A percentile compares a stretch with the other conserved stretches of the same genome.
phyloP scores from a whole-genome alignment of 2,113 vertebrate species.

The Amblyopsis rosae region DNA sequence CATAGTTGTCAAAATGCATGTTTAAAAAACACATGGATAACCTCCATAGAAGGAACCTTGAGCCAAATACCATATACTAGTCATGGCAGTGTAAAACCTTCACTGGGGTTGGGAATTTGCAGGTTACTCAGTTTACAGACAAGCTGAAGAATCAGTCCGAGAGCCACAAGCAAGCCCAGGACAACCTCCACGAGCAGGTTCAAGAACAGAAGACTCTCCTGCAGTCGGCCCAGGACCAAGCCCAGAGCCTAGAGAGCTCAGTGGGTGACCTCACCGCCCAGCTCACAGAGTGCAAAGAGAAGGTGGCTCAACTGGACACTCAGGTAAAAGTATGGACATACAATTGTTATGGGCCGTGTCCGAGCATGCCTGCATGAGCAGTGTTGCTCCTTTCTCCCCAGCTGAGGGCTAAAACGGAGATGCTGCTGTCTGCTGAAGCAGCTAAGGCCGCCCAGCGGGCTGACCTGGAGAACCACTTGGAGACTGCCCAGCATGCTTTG shows the following conservation, averaged over 20 bases:
- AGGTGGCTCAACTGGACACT: slow-evolving; percentile 88
- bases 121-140: slow-evolving; percentile 92
- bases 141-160: slow-evolving; percentile 98
- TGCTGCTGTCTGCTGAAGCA: slow-evolving; percentile 92
- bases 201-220: slow-evolving; percentile 95
- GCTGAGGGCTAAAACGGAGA: slow-evolving; percentile 97
- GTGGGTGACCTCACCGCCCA: slow-evolving; percentile 85
- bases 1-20: background rate
- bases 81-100: background rate
- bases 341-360: background rate
- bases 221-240: slow-evolving; percentile 87
- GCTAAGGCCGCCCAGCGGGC: slow-evolving; percentile 92
- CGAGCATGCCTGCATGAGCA: background rate
- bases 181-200: slow-evolving; percentile 94
- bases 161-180: slow-evolving; percentile 97
- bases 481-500: slow-evolving; percentile 91
- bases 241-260: slow-evolving; percentile 85
- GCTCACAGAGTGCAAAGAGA: slow-evolving; percentile 91
- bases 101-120: background rate
- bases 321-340: slow-evolving; percentile 77
- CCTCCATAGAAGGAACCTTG: too few relatives aligned
- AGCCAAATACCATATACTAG: background rate
- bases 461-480: slow-evolving; percentile 93
- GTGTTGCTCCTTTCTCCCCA: slow-evolving; percentile 57
- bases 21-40: background rate